Conservation (phyloP, 2,797 vertebrate species). For the Malacoraja senta region DNA sequence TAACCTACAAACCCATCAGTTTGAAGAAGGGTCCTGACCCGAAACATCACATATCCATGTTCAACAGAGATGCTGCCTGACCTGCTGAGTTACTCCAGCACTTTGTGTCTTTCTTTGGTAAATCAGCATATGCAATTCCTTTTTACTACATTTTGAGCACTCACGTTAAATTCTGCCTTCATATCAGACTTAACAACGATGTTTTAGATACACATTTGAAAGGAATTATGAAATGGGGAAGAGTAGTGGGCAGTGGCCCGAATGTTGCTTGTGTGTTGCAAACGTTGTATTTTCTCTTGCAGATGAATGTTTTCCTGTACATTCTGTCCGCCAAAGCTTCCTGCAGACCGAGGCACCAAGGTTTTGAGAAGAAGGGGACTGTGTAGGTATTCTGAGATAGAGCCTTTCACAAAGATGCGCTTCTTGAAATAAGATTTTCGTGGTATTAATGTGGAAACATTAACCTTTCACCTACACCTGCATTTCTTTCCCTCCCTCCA, state of each 20-base stretch:
- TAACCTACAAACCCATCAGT: too few relatives aligned
- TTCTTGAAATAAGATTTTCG: background rate
- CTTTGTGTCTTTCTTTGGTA: too few relatives aligned
- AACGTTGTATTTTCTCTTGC: conserved; percentile 38
- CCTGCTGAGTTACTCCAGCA: too few relatives aligned
- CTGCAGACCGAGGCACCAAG: conserved; percentile 65
- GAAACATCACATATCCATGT: too few relatives aligned
- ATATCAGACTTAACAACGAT: background rate
- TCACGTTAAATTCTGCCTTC: background rate
- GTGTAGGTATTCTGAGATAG: conserved; percentile 63
- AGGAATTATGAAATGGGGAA: background rate
- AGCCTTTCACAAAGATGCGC: background rate
- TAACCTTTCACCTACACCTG: too few relatives aligned
- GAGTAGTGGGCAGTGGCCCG: background rate
- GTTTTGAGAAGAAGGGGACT: conserved; percentile 77
- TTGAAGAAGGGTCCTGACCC: too few relatives aligned
- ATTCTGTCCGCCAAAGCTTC: conserved; percentile 74
- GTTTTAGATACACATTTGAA: background rate
- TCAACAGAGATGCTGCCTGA: too few relatives aligned
- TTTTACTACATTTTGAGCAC: too few relatives aligned
- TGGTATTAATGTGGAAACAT: background rate
- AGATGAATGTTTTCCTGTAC: conserved; percentile 83
- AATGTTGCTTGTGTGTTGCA: background rate
- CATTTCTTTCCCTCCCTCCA: too few relatives aligned
- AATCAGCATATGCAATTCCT: too few relatives aligned